Base-by-base conservation (phyloP, 2,113 vertebrate species). In the Uria lomvia region DNA sequence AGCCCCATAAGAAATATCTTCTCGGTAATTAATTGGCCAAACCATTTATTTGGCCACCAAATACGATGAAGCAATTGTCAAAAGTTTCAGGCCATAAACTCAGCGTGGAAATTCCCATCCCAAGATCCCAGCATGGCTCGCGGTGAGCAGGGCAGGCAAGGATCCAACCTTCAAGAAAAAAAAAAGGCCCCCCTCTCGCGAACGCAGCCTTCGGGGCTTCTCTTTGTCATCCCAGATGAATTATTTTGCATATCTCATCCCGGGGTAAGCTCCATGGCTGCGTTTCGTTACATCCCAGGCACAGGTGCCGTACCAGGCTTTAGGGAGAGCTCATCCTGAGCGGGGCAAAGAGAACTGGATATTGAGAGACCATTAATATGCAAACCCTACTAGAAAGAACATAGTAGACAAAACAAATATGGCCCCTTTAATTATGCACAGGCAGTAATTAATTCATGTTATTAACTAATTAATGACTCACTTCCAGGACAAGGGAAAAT, bases 381-480 rank as follows among this genome's bases (percentile, higher is more conserved):
- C 82, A 60, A 6, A 13, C 21, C 71, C 1, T 13, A 13, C 56
- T 62, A 67, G 68, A 52, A 89, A 85, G n/a, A 79, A 36, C 15
- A 18, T 3, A 1, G 8, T 1, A 59, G 60, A 62, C 63, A 71
- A 83, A 94, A 47, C 40, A 86, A 90, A 90, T 53, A 60, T 4
- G 11, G 9, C 15, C 0, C 30, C 29, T 75, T 91, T 78, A 81
- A 89, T 87, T 81, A 84, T 63, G 49, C 18, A 47, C 15, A 68
- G 52, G 80, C 87, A 85, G 43, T 87, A 95, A 94, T 92, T 91
- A 92, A 89, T 78, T 86, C 38, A 38, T 63, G 15, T 71, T 92
- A 58, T 87, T 77, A 89, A 92, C 53, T 92, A 92, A 92, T 87
- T 82, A 94, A 94, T 62, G 40, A n/a, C 42, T 92, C n/a, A 15